Percentiles rank a stretch among this genome's conserved stretches.
phyloP scores from a whole-genome alignment of 1,140 invertebrate genomes.

The Drosophila teissieri region DNA sequence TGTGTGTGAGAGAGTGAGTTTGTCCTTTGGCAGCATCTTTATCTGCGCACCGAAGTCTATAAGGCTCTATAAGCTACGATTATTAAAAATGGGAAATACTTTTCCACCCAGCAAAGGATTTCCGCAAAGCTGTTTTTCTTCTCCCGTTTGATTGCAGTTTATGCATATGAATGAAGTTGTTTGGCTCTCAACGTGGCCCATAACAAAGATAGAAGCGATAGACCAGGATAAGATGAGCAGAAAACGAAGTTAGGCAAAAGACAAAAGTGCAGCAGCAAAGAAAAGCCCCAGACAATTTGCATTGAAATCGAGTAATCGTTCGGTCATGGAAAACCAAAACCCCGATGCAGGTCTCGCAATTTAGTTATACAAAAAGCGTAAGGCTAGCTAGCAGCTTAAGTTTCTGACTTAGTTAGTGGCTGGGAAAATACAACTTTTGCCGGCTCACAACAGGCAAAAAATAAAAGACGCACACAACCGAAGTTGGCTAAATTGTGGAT shows the following conservation, averaged over 20 bases:
- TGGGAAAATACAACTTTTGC: conserved; percentile 55
- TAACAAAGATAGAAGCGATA: conserved; percentile 42
- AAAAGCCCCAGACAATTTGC: conserved; percentile 60
- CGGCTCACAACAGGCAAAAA: not conserved
- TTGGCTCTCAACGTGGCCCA: conserved; percentile 58
- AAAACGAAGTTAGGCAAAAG: conserved; percentile 2
- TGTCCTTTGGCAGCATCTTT: conserved; percentile 26
- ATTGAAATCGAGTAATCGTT: conserved; percentile 47
- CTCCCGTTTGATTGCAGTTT: conserved; percentile 58
- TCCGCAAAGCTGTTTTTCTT: conserved; percentile 25
- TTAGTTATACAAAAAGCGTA: conserved; percentile 48
- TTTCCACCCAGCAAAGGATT: conserved; percentile 22
- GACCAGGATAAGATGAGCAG: conserved; percentile 12
- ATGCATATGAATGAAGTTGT: conserved; percentile 77
- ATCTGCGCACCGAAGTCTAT: conserved; percentile 30
- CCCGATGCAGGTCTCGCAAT: conserved; percentile 35
- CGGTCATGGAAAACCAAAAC: not conserved
- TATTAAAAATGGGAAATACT: conserved; percentile 77
- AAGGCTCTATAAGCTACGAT: conserved; percentile 65
- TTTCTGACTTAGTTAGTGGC: conserved; percentile 51
- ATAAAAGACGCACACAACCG: conserved; percentile 18
- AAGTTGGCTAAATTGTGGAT: conserved; percentile 72
- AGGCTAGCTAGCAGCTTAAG: conserved; percentile 19
- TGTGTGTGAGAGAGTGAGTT: not conserved
- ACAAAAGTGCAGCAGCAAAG: not conserved